phyloP scores from a whole-genome alignment of 2,888 invertebrate species.

The Netelia fuscicornis region DNA sequence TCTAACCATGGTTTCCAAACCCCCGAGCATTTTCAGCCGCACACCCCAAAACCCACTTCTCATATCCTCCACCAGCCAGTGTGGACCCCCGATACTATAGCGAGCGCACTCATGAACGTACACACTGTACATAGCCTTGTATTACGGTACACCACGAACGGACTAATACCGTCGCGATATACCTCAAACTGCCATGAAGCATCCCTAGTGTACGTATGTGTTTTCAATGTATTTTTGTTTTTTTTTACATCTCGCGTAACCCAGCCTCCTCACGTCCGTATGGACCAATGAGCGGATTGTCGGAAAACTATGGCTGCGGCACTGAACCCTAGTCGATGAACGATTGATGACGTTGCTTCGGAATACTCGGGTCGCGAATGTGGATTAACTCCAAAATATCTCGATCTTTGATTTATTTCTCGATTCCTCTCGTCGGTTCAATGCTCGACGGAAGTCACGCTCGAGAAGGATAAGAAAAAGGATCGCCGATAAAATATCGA shows the following conservation, averaged over 20 bases:
- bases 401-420: no score
- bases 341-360: not conserved
- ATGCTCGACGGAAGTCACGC: no score
- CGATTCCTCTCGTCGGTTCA: no score
- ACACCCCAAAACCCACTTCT: constrained; percentile 44
- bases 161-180: no score
- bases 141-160: not conserved
- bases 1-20: constrained; percentile 52
- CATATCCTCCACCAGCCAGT: constrained; percentile 61
- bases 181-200: no score
- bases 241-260: no score
- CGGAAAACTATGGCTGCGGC: constrained; percentile 2
- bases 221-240: no score
- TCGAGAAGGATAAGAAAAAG: no score
- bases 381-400: not conserved
- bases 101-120: constrained; percentile 60
- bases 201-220: no score
- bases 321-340: constrained; percentile 20
- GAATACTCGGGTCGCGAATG: not conserved
- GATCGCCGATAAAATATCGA: not conserved
- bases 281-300: no score
- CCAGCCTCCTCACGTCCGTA: no score
- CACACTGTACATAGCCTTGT: constrained; percentile 57
- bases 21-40: constrained; percentile 45
- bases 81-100: constrained; percentile 71